Evolutionary conservation across 1,140 invertebrate genomes (phyloP), one percentile per base, ranked within the genome.

Genomic region (Parasteatoda tepidariorum): DNA sequence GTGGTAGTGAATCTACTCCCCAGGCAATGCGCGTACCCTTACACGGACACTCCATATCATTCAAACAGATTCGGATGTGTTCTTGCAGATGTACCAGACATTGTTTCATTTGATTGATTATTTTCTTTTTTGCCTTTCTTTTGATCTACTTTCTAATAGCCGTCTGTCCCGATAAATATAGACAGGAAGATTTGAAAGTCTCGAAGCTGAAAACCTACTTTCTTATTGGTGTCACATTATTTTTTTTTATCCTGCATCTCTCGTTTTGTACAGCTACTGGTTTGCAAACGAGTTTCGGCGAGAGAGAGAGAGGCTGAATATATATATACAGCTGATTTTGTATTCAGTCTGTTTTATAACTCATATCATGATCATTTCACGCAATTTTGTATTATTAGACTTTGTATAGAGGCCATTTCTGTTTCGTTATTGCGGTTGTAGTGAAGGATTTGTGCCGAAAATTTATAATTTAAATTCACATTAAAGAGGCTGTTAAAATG

Each of bases 141-240:
- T 54, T 75, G 73, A 75, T 75, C 73, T 75, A 75, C 73, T 75
- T 75, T 75, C 68, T 71, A 71, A 71, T 38, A 31, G 73, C 57
- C 54, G n/a, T 30, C 73, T 75, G 57, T 62, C 57, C 31, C 34
- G 33, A 54, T 62, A 75, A 75, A 75, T 73, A 73, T 73, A 55
- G 70, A 59, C 70, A 33, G 68, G 57, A 31, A 41, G 54, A 41
- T 26, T 38, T 38, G 48, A 48, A 24, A 57, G 33, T 61, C 71
- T 57, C 31, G 55, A 75, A 71, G 68, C 68, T 55, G 41, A 71
- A 71, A 75, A 78, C 74, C 74, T 66, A 78, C 34, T 78, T 78
- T 57, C 61, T 31, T 57, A 64, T 78, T 78, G 33, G 74, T 78
- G 74, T 66, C 74, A 78, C 26, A 78, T 66, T 41, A 33, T 57